phyloP scores from a whole-genome alignment of 2,888 invertebrate species.

The Entomobrya multifasciata region DNA sequence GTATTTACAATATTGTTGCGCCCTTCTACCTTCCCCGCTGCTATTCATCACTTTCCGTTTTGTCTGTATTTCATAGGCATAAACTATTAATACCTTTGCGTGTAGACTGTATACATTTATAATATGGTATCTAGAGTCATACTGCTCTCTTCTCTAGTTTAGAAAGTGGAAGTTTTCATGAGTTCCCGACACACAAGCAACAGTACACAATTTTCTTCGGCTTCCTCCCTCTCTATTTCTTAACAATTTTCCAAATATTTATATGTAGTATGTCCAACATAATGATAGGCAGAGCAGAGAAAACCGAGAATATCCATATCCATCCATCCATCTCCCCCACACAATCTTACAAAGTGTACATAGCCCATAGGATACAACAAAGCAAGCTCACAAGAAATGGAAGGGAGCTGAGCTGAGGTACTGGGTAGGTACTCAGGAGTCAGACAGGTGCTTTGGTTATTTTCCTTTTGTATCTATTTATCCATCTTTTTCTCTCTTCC shows the following conservation, averaged over 20 bases:
- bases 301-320: not conserved
- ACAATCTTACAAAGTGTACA: not conserved
- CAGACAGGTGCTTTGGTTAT: not conserved
- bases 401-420: no score
- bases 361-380: no score
- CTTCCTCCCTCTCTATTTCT: not conserved
- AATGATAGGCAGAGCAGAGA: not conserved
- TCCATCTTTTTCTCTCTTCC: no score
- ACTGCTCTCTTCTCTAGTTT: not conserved
- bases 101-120: not conserved
- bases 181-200: not conserved
- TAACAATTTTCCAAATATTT: not conserved
- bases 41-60: slow-evolving; percentile 8
- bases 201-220: slow-evolving; percentile 18
- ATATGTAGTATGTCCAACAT: not conserved
- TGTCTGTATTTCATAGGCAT: not conserved
- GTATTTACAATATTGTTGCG: no score
- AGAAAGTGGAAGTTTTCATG: slow-evolving; percentile 2
- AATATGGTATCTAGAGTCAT: not conserved
- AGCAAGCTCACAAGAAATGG: no score
- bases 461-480: no score
- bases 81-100: not conserved
- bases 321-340: not conserved
- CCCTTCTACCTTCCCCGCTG: not conserved
- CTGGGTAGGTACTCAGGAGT: no score